A percentile compares a stretch with the other conserved stretches of the same genome.
Evolutionary conservation across 2,113 vertebrate genomes (phyloP).

Genomic region (Pelmatolapia mariae): DNA sequence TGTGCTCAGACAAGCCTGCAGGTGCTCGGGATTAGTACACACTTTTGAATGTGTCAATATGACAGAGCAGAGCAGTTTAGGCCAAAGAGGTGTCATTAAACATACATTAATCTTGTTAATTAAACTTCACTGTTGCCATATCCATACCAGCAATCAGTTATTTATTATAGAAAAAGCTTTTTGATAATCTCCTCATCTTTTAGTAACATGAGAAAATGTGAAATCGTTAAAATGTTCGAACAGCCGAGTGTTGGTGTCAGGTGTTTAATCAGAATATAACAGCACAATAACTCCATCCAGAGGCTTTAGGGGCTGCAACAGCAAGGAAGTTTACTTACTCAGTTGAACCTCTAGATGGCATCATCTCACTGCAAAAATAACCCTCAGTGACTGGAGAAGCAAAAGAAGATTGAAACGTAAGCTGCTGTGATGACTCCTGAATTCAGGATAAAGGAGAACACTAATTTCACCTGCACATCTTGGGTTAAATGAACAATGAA

Average conservation of each 20-base stretch:
- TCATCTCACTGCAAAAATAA: background rate
- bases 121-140: background rate
- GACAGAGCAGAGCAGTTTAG: background rate
- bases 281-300: constrained; percentile 53
- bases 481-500: background rate
- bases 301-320: constrained; percentile 14
- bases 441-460: background rate
- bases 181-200: background rate
- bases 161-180: background rate
- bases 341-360: constrained; percentile 51
- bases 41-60: background rate
- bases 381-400: background rate
- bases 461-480: background rate
- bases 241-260: background rate
- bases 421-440: background rate
- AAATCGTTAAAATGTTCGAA: background rate
- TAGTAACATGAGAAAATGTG: background rate
- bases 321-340: background rate
- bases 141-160: background rate
- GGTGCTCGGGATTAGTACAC: background rate
- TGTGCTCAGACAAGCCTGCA: background rate
- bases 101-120: background rate
- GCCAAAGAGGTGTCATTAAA: background rate
- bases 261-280: background rate
- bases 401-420: background rate